phyloP scores from a whole-genome alignment of 2,797 vertebrate species.

The Leucoraja ocellata region DNA sequence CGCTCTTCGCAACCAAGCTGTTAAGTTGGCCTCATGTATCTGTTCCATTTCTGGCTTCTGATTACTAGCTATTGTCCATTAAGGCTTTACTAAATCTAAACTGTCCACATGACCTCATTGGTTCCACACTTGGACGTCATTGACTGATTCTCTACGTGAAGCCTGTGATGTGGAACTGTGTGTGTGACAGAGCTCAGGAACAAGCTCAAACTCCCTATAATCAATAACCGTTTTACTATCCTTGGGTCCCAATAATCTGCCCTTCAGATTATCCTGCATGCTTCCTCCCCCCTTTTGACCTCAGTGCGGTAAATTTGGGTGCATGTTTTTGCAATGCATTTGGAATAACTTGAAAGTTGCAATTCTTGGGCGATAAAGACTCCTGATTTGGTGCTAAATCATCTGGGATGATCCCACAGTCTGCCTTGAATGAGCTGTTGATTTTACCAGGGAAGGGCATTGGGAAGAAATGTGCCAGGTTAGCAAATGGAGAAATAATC shows the following conservation, averaged over 20 bases:
- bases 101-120: conserved; percentile 60
- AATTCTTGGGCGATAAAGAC: not conserved
- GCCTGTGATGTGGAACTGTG: conserved; percentile 52
- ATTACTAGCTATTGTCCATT: not conserved
- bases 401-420: not conserved
- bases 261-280: conserved; percentile 12
- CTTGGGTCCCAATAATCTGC: not conserved
- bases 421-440: not conserved
- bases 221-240: not conserved
- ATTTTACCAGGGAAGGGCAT: not conserved
- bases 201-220: conserved; percentile 48
- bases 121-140: conserved; percentile 56
- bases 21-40: not conserved
- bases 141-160: conserved; percentile 50
- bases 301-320: not conserved
- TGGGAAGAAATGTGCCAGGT: not conserved
- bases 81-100: conserved; percentile 31
- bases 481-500: not conserved
- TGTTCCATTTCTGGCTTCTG: not conserved
- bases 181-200: conserved; percentile 52
- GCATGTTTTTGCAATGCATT: not conserved
- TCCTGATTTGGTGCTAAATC: not conserved
- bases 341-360: not conserved
- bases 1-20: not conserved
- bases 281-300: not conserved